Evolutionary conservation across 2,888 invertebrate species (phyloP), one percentile per base, ranked within the genome.

Genomic region (Cylloceria caligata): DNA sequence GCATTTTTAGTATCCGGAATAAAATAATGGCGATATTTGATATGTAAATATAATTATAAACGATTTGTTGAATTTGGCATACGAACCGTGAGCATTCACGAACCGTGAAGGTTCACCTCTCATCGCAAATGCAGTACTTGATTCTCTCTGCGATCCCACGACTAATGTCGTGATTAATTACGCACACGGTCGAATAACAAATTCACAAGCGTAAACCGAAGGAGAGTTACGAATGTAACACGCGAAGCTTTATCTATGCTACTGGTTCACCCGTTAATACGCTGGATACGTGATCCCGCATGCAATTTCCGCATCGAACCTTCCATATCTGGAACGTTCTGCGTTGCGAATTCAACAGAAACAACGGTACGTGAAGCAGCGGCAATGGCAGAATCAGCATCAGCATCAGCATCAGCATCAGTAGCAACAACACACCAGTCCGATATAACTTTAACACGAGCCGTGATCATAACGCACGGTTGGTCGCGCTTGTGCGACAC

Each of bases 401-500:
- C 42, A 42, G n/a, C 42, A n/a, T 7, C 5, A n/a, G n/a, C n/a
- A n/a, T n/a, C n/a, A n/a, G n/a, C n/a, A n/a, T n/a, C n/a, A 47
- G 5, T 16, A 49, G 21, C 24, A 13, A 13, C 55, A 30, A 57
- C 55, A n/a, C n/a, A 7, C 7, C n/a, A 13, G 30, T 30, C 30
- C 30, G 55, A 30, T 30, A 57, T 30, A 57, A 57, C 16, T 57
- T 57, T 57, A 57, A 57, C 55, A 30, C 55, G 55, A 27, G 55
- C 6, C 13, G 24, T 13, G 55, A 13, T 55, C 27, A n/a, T 5
- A 30, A 6, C 55, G n/a, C 30, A 27, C 30, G 55, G 55, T 7
- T 30, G 30, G 55, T 6, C n/a, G 55, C 55, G 30, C 55, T 57
- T 57, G 21, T 30, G 1, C 27, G 13, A 16, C 27, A 30, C 30